Evolutionary conservation across 2,113 vertebrate species (phyloP).

Genomic region (Argyrosomus japonicus): DNA sequence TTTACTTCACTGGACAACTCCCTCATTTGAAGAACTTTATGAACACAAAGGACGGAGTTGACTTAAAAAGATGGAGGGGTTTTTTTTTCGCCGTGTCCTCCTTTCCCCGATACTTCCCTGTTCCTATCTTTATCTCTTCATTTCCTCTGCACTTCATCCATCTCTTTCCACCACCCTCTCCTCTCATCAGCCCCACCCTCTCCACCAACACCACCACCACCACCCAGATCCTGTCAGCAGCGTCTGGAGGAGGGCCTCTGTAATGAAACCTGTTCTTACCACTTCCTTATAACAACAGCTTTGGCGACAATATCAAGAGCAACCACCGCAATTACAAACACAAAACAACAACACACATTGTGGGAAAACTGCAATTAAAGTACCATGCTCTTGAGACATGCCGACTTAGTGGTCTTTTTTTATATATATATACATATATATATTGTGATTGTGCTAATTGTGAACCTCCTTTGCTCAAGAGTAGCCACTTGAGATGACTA

Average conservation of each 20-base stretch:
- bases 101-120: conserved; percentile 18
- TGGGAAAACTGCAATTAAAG: conserved; percentile 64
- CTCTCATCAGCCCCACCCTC: conserved; percentile 17
- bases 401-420: conserved; percentile 17
- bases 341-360: conserved; percentile 51
- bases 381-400: conserved; percentile 25
- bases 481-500: conserved; percentile 42
- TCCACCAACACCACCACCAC: background rate
- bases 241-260: conserved; percentile 50
- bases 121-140: conserved; percentile 57
- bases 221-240: conserved; percentile 51
- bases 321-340: conserved; percentile 77
- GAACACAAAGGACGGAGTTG: background rate
- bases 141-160: conserved; percentile 60
- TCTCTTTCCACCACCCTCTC: conserved; percentile 46
- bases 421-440: background rate
- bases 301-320: conserved; percentile 57
- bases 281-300: conserved; percentile 63
- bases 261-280: conserved; percentile 71
- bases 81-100: conserved; percentile 19
- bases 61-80: background rate
- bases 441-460: conserved; percentile 48
- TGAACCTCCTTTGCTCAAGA: conserved; percentile 34
- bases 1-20: background rate
- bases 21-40: background rate